Base-by-base conservation (phyloP, 1,140 invertebrate genomes). In the Nasonia giraulti region DNA sequence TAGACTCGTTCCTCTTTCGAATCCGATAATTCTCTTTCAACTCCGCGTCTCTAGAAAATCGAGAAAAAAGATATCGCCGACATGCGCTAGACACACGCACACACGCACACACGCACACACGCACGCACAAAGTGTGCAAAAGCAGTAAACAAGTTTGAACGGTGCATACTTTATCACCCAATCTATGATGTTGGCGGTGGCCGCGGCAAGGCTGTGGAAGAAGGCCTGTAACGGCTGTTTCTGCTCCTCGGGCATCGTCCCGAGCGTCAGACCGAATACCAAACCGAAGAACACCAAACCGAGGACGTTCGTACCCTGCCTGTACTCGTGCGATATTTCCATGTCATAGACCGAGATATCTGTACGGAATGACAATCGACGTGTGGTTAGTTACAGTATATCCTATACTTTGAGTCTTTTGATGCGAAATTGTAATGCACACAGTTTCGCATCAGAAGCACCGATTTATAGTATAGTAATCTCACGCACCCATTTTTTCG, bases 261-360 rank as follows among this genome's bases (percentile, higher is more conserved):
- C 93, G 3, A 95, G 87, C 3, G 94, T 93, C 33, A 95, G 86
- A 55, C 95, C 95, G 11, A 95, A 82, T 55, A 94, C 87, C 40
- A 95, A 89, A 66, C 94, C 93, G 85, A 94, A 94, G 40, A 93
- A 92, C 7, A 95, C 94, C 12, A 95, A 88, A 12, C 95, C 95
- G 84, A 95, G 88, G 17, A 95, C 94, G 87, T 95, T 95, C 14
- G 94, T 94, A 37, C 93, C 94, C 47, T 89, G 82, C 7, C 87
- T 89, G 85, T 91, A 90, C 78, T 91, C 89, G 11, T 89, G 86
- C 0, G 86, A 89, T 85, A 94, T 93, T 55, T 89, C 80, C 92
- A 94, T 94, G 44, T 93, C 90, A 11, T 91, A 77, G 83, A 92
- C 89, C 33, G 93, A 68, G 82, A 85, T 87, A 88, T 55, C 82